These are phyloP conservation scores for Tipula lateralis DNA, from an alignment of 2,888 invertebrate species.

Conservation along the genomic window DNA sequence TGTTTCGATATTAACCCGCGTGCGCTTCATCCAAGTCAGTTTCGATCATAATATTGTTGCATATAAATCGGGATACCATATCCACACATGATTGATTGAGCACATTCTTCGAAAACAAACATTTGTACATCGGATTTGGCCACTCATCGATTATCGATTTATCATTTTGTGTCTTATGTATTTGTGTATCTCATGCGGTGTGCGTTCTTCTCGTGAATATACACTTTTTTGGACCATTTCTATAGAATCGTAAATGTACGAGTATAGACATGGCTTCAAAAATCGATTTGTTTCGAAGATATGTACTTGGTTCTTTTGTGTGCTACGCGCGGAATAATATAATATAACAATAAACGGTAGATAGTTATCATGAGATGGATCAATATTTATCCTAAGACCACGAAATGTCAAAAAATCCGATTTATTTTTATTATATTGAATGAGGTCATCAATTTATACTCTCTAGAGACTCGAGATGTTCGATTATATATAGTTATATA, in stretches of 20 bases:
- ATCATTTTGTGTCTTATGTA: neutral
- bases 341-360: neutral
- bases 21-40: too few species aligned
- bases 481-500: too few species aligned
- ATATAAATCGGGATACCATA: neutral
- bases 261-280: too few species aligned
- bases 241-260: neutral
- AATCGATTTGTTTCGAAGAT: neutral
- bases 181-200: neutral
- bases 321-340: neutral
- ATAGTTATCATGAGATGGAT: neutral
- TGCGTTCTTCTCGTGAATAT: neutral
- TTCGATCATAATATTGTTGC: neutral
- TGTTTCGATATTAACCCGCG: too few species aligned
- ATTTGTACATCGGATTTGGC: neutral
- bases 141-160: constrained; percentile 30
- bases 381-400: constrained; percentile 29
- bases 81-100: neutral
- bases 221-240: neutral
- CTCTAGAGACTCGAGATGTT: neutral
- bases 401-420: constrained; percentile 20
- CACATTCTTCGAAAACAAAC: neutral
- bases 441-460: neutral
- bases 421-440: neutral
- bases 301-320: neutral